Base-by-base conservation (phyloP, 2,888 invertebrate species). In the Phrixothrix hirtus region DNA sequence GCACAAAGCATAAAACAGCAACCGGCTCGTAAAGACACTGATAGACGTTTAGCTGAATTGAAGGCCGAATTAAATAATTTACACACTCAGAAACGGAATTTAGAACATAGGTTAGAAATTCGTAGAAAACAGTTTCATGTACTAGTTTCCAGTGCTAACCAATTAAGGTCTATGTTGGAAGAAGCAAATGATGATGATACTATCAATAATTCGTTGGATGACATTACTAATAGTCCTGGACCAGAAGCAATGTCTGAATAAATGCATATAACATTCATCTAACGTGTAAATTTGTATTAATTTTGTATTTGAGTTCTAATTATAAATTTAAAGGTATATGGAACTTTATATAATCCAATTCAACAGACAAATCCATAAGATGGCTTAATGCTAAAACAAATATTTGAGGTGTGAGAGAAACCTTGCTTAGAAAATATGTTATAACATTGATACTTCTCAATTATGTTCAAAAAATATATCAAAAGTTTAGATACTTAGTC, bases 61-160 rank as follows among this genome's bases (percentile, higher is more conserved):
- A 86, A 88, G 68, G 83, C 85, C 11, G 92, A 94, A 69, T 77
- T 94, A 13, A 79, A 82, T 12, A 81, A 79, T 48, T 77, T 94
- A 41, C 81, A 87, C 74, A 82, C 85, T 39, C 86, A 87, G 47
- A 86, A 87, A 62, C 82, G 85, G 27, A 83, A 85, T 55, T 74
- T 92, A 50, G 88, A 92, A 63, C 82, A 85, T 32, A 87, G 91
- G 71, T 78, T 95, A 56, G 87, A 91, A 57, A 80, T 89, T 68
- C 79, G 95, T 44, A 85, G 89, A 62, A 95, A 95, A 75, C 93
- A 95, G 70, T 94, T 95, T 65, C 87, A 92, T 71, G 89, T 95
- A 5, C 75, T 96, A 25, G 87, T 94, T 60, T 87, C 90, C 26
- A 88, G 93, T 10, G 89, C 94, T 61, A 89, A 92, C 72, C 89